A percentile compares a stretch with the other conserved stretches of the same genome.
phyloP scores from a whole-genome alignment of 53 echinoderm and acorn worm species.

The Crossaster papposus region DNA sequence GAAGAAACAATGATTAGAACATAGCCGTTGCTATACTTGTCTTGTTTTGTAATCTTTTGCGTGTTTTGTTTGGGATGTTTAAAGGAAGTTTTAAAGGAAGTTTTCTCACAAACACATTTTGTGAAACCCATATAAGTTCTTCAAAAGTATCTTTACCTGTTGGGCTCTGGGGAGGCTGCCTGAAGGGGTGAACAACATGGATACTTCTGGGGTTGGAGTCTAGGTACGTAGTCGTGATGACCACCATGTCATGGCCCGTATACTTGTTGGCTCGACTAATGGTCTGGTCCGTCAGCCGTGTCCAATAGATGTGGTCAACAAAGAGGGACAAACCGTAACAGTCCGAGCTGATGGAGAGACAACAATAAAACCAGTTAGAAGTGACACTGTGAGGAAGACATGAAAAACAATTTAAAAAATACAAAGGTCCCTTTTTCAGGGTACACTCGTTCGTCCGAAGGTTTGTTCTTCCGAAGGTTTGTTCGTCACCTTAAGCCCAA shows the following conservation, averaged over 20 bases:
- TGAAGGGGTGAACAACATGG: slow-evolving; percentile 68
- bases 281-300: slow-evolving; percentile 46
- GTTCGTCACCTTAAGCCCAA: too few species aligned
- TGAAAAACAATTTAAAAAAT: too few species aligned
- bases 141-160: slow-evolving; percentile 31
- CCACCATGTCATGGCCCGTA: slow-evolving; percentile 67
- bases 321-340: slow-evolving; percentile 69
- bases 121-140: too few species aligned
- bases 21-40: too few species aligned
- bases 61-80: too few species aligned
- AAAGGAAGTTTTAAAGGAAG: too few species aligned
- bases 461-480: too few species aligned
- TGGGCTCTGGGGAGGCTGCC: slow-evolving; percentile 66
- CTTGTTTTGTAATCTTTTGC: too few species aligned
- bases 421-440: too few species aligned
- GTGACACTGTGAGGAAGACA: neutral
- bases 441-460: too few species aligned
- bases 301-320: slow-evolving; percentile 80
- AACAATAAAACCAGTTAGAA: neutral
- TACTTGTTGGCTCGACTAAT: slow-evolving; percentile 77
- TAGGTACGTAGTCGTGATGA: slow-evolving; percentile 53
- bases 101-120: too few species aligned
- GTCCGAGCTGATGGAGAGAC: slow-evolving; percentile 54
- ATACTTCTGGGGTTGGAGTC: slow-evolving; percentile 65
- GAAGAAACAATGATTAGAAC: too few species aligned